phyloP scores from a whole-genome alignment of 1,140 invertebrate genomes.

The Oedothorax gibbosus region DNA sequence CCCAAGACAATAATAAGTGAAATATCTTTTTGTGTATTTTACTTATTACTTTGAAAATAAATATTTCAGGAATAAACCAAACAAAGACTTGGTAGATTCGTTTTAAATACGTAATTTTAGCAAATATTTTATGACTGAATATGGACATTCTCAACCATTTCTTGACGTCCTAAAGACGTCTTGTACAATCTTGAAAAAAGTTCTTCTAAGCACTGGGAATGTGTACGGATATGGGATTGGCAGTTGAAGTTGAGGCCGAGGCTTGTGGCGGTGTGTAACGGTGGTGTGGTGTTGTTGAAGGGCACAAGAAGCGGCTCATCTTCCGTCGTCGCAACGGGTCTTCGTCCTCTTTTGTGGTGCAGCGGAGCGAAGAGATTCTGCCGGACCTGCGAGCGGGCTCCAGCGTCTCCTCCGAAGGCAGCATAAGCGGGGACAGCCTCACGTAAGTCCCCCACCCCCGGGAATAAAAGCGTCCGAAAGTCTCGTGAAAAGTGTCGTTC shows the following conservation, averaged over 20 bases:
- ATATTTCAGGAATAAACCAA: no score
- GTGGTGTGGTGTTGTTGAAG: constrained; percentile 19
- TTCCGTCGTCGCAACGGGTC: constrained; percentile 90
- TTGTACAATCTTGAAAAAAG: no score
- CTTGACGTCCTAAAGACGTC: no score
- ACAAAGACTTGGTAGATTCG: no score
- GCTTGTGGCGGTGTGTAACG: constrained; percentile 6
- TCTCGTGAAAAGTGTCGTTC: background rate
- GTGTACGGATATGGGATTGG: no score
- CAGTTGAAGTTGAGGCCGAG: background rate
- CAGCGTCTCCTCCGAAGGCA: constrained; percentile 91
- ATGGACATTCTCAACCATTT: no score
- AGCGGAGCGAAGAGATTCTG: constrained; percentile 95
- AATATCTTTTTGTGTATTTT: no score
- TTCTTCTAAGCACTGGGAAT: no score
- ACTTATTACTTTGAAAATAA: no score
- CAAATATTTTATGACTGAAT: no score
- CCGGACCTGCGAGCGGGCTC: constrained; percentile 85
- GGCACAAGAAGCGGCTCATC: constrained; percentile 87
- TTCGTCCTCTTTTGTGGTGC: constrained; percentile 89
- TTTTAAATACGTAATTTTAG: no score
- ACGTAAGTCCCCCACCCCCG: constrained; percentile 63
- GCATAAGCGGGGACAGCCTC: constrained; percentile 74
- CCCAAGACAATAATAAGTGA: no score
- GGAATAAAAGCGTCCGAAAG: background rate